These are phyloP conservation scores for Masnerella sp. DNA, from an alignment of 2,888 invertebrate genomes.

Conservation along the genomic window DNA sequence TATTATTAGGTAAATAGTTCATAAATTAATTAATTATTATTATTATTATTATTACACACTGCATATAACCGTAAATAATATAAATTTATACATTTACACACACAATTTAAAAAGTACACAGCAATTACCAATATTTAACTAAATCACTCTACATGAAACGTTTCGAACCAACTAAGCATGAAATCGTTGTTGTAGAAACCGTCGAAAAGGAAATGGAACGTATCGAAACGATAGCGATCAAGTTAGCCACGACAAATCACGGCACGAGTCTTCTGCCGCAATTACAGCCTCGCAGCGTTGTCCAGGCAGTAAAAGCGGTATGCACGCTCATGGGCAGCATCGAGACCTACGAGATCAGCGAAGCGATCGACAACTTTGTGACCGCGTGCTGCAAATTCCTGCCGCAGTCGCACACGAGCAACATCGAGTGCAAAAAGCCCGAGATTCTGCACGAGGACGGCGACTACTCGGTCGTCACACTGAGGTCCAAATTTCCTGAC, in stretches of 20 bases:
- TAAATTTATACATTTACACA: no score
- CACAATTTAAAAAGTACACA: no score
- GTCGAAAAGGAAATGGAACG: slow-evolving; percentile 89
- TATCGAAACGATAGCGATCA: slow-evolving; percentile 82
- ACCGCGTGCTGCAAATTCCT: slow-evolving; percentile 80
- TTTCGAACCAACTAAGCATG: no score
- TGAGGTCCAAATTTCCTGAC: slow-evolving; percentile 80
- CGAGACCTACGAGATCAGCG: slow-evolving; percentile 91
- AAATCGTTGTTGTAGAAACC: slow-evolving; percentile 79
- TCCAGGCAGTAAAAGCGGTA: slow-evolving; percentile 95
- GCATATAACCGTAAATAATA: no score
- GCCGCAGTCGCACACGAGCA: slow-evolving; percentile 74
- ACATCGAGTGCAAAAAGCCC: slow-evolving; percentile 79
- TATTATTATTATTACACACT: no score
- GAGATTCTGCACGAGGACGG: slow-evolving; percentile 84
- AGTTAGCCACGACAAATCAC: slow-evolving; percentile 73
- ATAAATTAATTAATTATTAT: no score
- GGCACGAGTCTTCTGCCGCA: slow-evolving; percentile 74
- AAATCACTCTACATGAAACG: no score
- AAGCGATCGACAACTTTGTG: slow-evolving; percentile 84
- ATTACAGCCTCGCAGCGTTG: slow-evolving; percentile 85
- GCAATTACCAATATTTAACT: no score
- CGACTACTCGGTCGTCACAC: slow-evolving; percentile 84
- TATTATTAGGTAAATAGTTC: slow-evolving; percentile 84
- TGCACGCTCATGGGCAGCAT: slow-evolving; percentile 92